Conservation (phyloP, 1,140 invertebrate species). For the Zaprionus capensis region DNA sequence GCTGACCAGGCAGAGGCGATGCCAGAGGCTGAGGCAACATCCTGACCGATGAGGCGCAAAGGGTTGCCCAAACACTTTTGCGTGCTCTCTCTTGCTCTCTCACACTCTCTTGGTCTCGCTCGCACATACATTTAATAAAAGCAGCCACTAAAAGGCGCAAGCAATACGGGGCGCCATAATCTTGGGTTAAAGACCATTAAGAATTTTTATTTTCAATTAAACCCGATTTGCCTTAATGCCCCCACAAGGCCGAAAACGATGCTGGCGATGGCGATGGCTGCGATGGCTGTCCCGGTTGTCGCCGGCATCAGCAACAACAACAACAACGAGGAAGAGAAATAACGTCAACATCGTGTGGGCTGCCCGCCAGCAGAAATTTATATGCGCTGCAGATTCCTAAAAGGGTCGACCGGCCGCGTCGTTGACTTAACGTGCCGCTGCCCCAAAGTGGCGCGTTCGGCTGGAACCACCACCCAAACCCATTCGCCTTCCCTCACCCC, state of each 20-base stretch:
- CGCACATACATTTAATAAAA: slow-evolving; percentile 73
- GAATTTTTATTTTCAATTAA: slow-evolving; percentile 84
- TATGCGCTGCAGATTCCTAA: slow-evolving; percentile 79
- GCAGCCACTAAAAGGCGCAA: slow-evolving; percentile 79
- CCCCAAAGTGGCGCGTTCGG: slow-evolving; percentile 46
- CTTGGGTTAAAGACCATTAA: slow-evolving; percentile 83
- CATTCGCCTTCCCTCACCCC: slow-evolving; percentile 17
- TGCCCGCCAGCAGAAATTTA: slow-evolving; percentile 65
- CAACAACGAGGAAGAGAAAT: slow-evolving; percentile 35
- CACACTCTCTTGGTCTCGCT: slow-evolving; percentile 4
- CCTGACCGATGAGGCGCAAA: slow-evolving; percentile 49
- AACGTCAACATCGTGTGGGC: slow-evolving; percentile 51
- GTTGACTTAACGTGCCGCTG: slow-evolving; percentile 69
- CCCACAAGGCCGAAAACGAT: slow-evolving; percentile 80
- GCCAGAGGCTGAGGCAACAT: slow-evolving; percentile 43
- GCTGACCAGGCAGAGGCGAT: slow-evolving; percentile 40
- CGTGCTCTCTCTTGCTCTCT: slow-evolving; percentile 10
- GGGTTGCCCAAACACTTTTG: slow-evolving; percentile 49
- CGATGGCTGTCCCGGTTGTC: slow-evolving; percentile 56
- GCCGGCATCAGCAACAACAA: slow-evolving; percentile 58
- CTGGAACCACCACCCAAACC: slow-evolving; percentile 36
- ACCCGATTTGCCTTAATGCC: slow-evolving; percentile 83
- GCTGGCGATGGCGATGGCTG: slow-evolving; percentile 35
- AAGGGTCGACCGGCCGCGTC: slow-evolving; percentile 67
- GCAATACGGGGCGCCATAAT: slow-evolving; percentile 81